Base-by-base conservation (phyloP, 1,140 invertebrate genomes). In the Drosophila pectinifera region DNA sequence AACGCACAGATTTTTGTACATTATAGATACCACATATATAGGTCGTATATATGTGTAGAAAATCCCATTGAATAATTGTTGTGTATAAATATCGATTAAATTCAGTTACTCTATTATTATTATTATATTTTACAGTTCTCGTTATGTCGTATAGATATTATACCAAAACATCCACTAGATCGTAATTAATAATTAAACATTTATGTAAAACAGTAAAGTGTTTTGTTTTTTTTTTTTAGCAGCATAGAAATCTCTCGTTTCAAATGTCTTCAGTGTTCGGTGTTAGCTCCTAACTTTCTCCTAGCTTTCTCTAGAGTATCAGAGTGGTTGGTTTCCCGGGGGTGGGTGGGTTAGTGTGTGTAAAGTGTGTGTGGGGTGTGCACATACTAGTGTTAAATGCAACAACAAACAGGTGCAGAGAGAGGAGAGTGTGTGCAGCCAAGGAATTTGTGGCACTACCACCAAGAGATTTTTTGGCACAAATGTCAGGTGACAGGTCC, bases 1-100 rank as follows among this genome's bases (percentile, higher is more conserved):
- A 83, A 83, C 80, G 81, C 81, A 80, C 73, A 76, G 77, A 65
- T 79, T 79, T 83, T 84, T 83, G 70, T 83, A 83, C 81, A 84
- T 84, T 42, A 78, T 64, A 51, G 43, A 73, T 74, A 73, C 42
- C 48, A 55, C 36, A 48, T 70, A 28, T 31, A 20, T 31, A 16
- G 20, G 48, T 62, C 28, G 57, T 28, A 46, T 49, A 42, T 74
- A 46, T 75, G 57, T 28, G 54, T 34, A 54, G 20, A 69, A 68
- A 43, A 54, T 69, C 31, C 45, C 41, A 49, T 49, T 34, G 34
- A 67, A 63, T 49, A 64, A 14, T 38, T 39, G 24, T 10, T 41
- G n/a, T 39, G 14, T 38, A 36, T 68, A 55, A 69, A 69, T 68
- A 69, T 70, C 41, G 67, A 56, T 70, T 45, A 45, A 31, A 36